Conservation (phyloP, 2,113 vertebrate species). For the Rhynchomys soricoides region DNA sequence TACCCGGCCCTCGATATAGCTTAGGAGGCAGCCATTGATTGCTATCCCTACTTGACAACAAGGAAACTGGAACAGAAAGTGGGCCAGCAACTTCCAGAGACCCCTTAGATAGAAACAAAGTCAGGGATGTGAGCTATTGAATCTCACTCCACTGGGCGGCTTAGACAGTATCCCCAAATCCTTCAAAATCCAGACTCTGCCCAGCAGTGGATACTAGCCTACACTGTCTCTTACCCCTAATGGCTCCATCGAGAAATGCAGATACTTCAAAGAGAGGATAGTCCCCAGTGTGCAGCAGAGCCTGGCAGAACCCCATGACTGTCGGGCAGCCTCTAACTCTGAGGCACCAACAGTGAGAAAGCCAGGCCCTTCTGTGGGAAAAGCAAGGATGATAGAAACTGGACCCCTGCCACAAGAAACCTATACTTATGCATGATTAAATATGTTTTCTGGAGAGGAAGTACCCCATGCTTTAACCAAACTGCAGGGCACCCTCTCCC, state of each 20-base stretch:
- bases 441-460: conserved; percentile 78
- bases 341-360: neutral
- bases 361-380: conserved; percentile 80
- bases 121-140: no score
- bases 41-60: rapidly evolving
- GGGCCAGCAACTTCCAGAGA: neutral
- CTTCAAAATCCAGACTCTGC: neutral
- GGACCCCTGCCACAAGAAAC: conserved; percentile 57
- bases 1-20: neutral
- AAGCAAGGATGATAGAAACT: conserved; percentile 52
- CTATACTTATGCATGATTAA: conserved; percentile 80
- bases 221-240: neutral
- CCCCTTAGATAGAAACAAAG: neutral
- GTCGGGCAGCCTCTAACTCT: neutral
- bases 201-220: no score
- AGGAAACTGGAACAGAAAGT: neutral
- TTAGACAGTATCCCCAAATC: neutral
- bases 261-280: neutral
- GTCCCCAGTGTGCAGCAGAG: rapidly evolving
- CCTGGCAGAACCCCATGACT: rapidly evolving
- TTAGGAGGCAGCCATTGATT: rapidly evolving
- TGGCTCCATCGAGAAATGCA: neutral
- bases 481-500: conserved; percentile 67
- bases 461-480: conserved; percentile 74
- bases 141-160: no score